Base-by-base conservation (phyloP, 2,888 invertebrate genomes). In the Parochlus steinenii region DNA sequence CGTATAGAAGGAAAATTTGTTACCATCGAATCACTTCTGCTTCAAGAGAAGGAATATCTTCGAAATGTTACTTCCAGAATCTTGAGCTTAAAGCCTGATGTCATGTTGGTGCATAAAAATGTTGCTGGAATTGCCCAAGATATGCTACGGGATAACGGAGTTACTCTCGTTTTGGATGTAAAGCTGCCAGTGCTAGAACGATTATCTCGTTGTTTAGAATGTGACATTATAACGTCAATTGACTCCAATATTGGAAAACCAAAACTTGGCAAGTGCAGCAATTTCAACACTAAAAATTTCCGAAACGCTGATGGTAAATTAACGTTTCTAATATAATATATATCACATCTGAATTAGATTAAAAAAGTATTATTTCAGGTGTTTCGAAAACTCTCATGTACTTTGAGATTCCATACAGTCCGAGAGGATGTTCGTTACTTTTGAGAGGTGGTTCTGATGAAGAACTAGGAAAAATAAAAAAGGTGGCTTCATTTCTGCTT, bases 1-100 rank as follows among this genome's bases (percentile, higher is more conserved):
- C 64, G 92, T 38, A 82, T 86, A 2, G 90, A 93, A 53, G 90
- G 90, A 10, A 83, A 90, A 52, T 69, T 95, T 41, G 77, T 92
- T 32, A 89, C 92, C 3, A 62, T 98, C 36, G 95, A 97, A 50
- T 93, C 95, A 1, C 79, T 97, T 16, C 67, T 95, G 46, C 65
- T 92, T 62, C 95, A 95, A 67, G 90, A 90, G 55, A 74, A 74
- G 45, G 85, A 89, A 52, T 89, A 86, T 55, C 61, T 90, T 20
- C 67, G 75, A 18, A 78, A 87, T 43, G 80, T 85, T 19, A 86
- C 90, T 4, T 77, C 79, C 1, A 73, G 92, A 46, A 85, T 95
- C 32, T 69, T 74, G 19, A 75, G 81, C 11, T 67, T 90, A 39
- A 72, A 75, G 23, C 92, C 97, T 0, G 74, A 82, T 48, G 70